Conservation (phyloP, 2,113 vertebrate species). For the Atractosteus spatula region DNA sequence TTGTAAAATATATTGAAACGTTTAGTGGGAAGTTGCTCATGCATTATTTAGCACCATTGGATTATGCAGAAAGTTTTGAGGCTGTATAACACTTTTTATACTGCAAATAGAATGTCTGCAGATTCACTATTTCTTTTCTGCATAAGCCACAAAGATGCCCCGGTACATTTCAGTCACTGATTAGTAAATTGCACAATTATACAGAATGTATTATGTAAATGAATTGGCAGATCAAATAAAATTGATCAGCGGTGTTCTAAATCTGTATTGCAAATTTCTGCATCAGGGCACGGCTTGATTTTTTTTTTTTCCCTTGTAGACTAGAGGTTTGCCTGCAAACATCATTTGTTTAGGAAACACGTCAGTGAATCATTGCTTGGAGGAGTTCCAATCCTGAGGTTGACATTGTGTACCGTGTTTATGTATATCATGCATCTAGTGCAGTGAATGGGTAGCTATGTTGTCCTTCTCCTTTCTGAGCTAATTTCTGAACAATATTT, state of each 20-base stretch:
- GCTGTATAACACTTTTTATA: no score
- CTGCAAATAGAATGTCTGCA: no score
- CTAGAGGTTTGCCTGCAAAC: background rate
- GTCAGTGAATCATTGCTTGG: background rate
- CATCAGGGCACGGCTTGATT: background rate
- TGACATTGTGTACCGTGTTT: background rate
- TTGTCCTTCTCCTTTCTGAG: no score
- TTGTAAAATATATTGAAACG: no score
- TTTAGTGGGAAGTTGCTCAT: no score
- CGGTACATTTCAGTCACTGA: background rate
- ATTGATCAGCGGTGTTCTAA: background rate
- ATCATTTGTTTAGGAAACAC: background rate
- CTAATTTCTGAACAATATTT: no score
- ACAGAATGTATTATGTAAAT: conserved; percentile 3
- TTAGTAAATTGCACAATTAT: background rate
- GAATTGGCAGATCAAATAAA: background rate
- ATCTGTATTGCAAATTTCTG: background rate
- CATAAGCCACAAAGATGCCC: background rate
- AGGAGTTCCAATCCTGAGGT: background rate
- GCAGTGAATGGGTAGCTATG: background rate
- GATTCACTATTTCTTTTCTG: no score
- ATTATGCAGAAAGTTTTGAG: no score
- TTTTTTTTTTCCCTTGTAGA: background rate
- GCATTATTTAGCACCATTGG: no score
- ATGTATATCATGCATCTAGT: background rate